Evolutionary conservation across 2,797 vertebrate species (phyloP), one percentile per base, ranked within the genome.

Genomic region (Epinephelus awoara): DNA sequence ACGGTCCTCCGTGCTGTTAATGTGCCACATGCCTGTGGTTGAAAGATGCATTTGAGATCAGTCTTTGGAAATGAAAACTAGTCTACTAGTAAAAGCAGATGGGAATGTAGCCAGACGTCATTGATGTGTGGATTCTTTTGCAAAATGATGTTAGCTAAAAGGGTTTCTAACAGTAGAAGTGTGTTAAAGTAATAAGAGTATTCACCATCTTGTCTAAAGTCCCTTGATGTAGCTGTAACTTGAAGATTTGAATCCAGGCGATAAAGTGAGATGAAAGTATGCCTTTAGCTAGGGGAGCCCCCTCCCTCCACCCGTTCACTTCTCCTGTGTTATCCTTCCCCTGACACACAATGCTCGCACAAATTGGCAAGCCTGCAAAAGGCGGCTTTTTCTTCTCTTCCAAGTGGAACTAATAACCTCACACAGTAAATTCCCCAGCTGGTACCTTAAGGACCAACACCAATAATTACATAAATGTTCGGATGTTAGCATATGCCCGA

Each of bases 331-430:
- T 83, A 83, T 84, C 71, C 75, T 71, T 83, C 80, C 75, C 51
- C 52, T 67, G 71, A 74, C 81, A 66, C 86, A 72, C 72, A 69
- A 68, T 58, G 71, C 84, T 73, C 34, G 3, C 77, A 56, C 59
- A 76, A 88, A 79, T 74, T 90, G 87, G 86, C 90, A 86, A 84
- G 74, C 67, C 52, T 8, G 46, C 46, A 83, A 84, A 79, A 82
- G 58, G 42, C 55, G 4, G 46, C 72, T 54, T 61, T 81, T 81
- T 72, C 52, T 79, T 76, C 50, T 74, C 75, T 47, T 79, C 71
- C 84, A 84, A 89, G 89, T 89, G 86, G 88, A 91, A 88, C 89
- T 91, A 88, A 91, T 90, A 82, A 84, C 85, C 85, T 87, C 82
- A 68, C 81, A 75, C 79, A 57, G 80, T 90, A 80, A 87, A 93